phyloP scores from a whole-genome alignment of 2,888 invertebrate species.

The Hanleya hanleyi region DNA sequence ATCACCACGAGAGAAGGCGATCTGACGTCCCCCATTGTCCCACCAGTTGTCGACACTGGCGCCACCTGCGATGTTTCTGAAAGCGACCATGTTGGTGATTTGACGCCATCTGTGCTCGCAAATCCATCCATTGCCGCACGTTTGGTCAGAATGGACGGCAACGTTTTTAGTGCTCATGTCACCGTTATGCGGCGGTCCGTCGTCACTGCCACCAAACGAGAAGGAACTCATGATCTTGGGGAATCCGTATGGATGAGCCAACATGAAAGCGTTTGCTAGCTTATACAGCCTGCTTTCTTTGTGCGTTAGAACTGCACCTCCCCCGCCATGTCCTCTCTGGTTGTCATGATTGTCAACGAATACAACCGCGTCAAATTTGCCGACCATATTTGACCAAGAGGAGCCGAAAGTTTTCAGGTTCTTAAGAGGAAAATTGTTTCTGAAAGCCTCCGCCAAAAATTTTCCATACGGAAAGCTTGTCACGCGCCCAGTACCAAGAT shows the following conservation, averaged over 20 bases:
- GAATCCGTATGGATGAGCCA: conserved; percentile 77
- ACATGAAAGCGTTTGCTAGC: conserved; percentile 86
- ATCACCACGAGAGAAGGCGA: conserved; percentile 85
- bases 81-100: conserved; percentile 58
- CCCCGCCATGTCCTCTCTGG: conserved; percentile 83
- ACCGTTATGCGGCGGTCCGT: conserved; percentile 50
- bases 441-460: conserved; percentile 45
- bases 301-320: conserved; percentile 66
- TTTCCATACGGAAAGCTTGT: conserved; percentile 83
- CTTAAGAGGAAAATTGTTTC: conserved; percentile 47
- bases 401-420: conserved; percentile 50
- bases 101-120: conserved; percentile 44
- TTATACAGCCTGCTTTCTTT: conserved; percentile 45
- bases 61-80: conserved; percentile 39
- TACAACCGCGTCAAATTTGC: conserved; percentile 77
- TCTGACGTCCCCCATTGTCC: conserved; percentile 85
- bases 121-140: conserved; percentile 52
- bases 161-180: conserved; percentile 51
- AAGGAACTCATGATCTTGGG: conserved; percentile 87
- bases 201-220: conserved; percentile 31
- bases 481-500: conserved; percentile 76
- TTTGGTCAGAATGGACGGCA: conserved; percentile 37
- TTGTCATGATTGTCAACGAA: conserved; percentile 95
- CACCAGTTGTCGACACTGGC: conserved; percentile 80
- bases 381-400: conserved; percentile 59